These are phyloP conservation scores for Macropis europaea DNA, from an alignment of 2,888 invertebrate genomes.

Conservation along the genomic window DNA sequence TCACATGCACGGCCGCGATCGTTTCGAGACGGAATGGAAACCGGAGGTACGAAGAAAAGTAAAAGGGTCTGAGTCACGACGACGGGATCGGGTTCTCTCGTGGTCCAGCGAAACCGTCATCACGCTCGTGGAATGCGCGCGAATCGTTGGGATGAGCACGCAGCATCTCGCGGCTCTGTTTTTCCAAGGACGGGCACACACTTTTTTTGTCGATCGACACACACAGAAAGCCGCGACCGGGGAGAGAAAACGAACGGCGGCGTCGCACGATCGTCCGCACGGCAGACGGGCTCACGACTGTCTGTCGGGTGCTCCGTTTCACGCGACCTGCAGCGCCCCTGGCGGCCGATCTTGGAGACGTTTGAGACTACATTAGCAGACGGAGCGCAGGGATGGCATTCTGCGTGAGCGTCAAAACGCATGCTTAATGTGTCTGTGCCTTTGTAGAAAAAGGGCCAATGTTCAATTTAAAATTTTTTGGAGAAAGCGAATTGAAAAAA, in stretches of 20 bases:
- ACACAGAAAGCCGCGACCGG: background rate
- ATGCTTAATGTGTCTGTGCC: too few species aligned
- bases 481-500: too few species aligned
- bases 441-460: too few species aligned
- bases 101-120: conserved; percentile 2
- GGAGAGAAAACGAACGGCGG: conserved; percentile 6
- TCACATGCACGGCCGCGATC: conserved; percentile 4
- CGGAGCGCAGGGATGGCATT: background rate
- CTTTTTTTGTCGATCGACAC: background rate
- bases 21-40: background rate
- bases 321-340: conserved; percentile 64
- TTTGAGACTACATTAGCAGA: conserved; percentile 1
- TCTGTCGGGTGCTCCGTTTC: conserved; percentile 69
- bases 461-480: too few species aligned
- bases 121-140: conserved; percentile 26
- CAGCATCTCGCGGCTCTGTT: conserved; percentile 10
- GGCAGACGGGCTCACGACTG: conserved; percentile 73
- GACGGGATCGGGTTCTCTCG: conserved; percentile 9
- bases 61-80: conserved; percentile 43
- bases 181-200: conserved; percentile 16
- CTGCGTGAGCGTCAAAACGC: too few species aligned
- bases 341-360: conserved; percentile 26
- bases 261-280: conserved; percentile 66
- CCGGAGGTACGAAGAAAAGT: conserved; percentile 39
- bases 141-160: background rate